Evolutionary conservation across 2,888 invertebrate species (phyloP).

Genomic region (Pollenia amentaria): DNA sequence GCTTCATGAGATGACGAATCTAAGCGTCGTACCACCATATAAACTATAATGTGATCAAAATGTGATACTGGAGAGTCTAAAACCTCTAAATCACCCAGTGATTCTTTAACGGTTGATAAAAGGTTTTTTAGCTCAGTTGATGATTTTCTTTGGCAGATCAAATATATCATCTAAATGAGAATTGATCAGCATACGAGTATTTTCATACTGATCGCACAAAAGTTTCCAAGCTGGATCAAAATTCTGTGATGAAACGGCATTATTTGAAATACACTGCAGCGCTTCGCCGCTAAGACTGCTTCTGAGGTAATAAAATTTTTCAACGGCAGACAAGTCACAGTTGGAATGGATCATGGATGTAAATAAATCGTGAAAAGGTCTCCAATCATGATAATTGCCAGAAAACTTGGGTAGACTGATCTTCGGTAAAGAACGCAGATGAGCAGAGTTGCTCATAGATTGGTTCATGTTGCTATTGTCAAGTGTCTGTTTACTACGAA

Average conservation of each 20-base stretch:
- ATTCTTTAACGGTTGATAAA: conserved; percentile 29
- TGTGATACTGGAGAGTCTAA: conserved; percentile 25
- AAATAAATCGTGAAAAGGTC: conserved; percentile 46
- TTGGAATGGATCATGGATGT: conserved; percentile 31
- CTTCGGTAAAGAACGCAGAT: conserved; percentile 36
- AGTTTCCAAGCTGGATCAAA: conserved; percentile 33
- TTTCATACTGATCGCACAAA: conserved; percentile 41
- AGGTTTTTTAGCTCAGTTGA: conserved; percentile 11
- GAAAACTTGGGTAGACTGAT: conserved; percentile 43
- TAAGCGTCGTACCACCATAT: conserved; percentile 25
- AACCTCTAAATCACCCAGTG: conserved; percentile 24
- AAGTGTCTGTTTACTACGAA: not conserved
- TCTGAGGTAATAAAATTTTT: conserved; percentile 34
- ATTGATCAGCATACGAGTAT: conserved; percentile 29
- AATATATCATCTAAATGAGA: conserved; percentile 40
- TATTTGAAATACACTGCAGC: conserved; percentile 11
- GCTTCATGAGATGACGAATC: conserved; percentile 37
- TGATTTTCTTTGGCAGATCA: conserved; percentile 38
- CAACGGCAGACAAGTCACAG: conserved; percentile 21
- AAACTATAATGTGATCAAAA: conserved; percentile 25
- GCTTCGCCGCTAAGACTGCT: conserved; percentile 39
- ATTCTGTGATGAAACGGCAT: conserved; percentile 27
- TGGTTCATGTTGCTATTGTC: conserved; percentile 14
- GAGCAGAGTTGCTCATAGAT: conserved; percentile 4
- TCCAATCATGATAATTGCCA: conserved; percentile 51